Evolutionary conservation across 2,113 vertebrate species (phyloP), one percentile per base, ranked within the genome.

Genomic region (Pseudorectes ferrugineus): DNA sequence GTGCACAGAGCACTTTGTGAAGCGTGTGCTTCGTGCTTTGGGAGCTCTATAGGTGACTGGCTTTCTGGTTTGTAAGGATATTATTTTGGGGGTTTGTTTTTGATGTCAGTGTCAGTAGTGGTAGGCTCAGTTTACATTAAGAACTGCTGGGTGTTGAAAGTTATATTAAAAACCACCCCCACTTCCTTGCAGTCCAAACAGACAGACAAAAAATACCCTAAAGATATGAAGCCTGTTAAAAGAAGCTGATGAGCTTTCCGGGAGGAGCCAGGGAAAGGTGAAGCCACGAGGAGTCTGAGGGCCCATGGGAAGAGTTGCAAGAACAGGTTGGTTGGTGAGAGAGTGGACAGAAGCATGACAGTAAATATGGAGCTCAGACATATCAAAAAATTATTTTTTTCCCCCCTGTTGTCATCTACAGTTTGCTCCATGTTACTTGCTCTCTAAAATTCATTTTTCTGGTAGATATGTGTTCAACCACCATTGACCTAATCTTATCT

Each of bases 151-250:
- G 20, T 77, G 12, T 71, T 92, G 62, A 25, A 84, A 94, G 38
- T 73, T 55, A 5, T 43, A 55, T 89, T 91, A 68, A 85, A 92
- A 85, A 26, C 9, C 36, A 80, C 54, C 31, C 54, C 77, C 78
- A 55, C 89, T 96, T 95, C 93, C 89, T 68, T 96, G 18, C 86
- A 97, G 95, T 96, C 94, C 92, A 96, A 96, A 96, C 88, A 84
- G 82, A 88, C 14, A 89, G 55, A 65, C 54, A 85, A 85, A 93
- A 89, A 62, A 28, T 33, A 42, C 43, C 40, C 52, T 94, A 95
- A 92, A 91, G 94, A 71, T 89, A 97, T 4, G 31, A 90, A 97
- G 94, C 71, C 90, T 95, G 85, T 94, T 96, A 71, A 80, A 85
- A 96, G 95, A 97, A 96, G 84, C 88, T 4, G 33, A 28, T 94